phyloP scores from a whole-genome alignment of 2,113 vertebrate genomes.

The Pitta sordida region DNA sequence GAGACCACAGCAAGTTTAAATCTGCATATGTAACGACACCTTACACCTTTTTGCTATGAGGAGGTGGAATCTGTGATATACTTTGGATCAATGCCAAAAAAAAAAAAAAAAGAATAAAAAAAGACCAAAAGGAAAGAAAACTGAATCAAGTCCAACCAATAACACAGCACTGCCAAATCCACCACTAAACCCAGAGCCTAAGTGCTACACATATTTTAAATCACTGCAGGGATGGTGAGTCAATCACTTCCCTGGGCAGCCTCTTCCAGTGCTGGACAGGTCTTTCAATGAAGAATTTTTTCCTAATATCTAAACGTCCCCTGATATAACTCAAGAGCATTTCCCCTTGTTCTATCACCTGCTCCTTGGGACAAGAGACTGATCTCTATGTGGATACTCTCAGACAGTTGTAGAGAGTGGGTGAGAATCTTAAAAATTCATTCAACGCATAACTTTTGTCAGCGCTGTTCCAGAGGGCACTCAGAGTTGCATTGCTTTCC shows the following conservation, averaged over 20 bases:
- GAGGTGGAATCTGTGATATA: not conserved
- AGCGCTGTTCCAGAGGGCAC: not conserved
- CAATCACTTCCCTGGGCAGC: not conserved
- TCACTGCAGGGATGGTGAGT: not conserved
- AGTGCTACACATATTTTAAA: accelerated
- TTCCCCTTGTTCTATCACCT: not conserved
- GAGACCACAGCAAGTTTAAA: not conserved
- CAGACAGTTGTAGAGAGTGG: not conserved
- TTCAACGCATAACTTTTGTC: not conserved
- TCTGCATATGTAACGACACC: not conserved
- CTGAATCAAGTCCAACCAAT: not conserved
- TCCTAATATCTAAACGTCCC: not conserved
- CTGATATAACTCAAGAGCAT: not conserved
- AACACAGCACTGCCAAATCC: not conserved
- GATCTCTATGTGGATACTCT: not conserved
- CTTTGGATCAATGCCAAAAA: not conserved
- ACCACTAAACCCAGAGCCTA: accelerated
- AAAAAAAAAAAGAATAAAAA: not conserved
- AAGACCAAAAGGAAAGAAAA: not conserved
- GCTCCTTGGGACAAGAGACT: not conserved
- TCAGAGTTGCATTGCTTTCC: not conserved
- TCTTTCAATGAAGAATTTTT: not conserved
- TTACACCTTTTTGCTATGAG: accelerated
- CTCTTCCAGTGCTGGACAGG: accelerated
- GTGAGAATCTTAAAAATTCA: not conserved